A percentile compares a stretch with the other conserved stretches of the same genome.
These are phyloP conservation scores for Zapus hudsonius DNA, from an alignment of 2,113 vertebrate species.

Conservation along the genomic window DNA sequence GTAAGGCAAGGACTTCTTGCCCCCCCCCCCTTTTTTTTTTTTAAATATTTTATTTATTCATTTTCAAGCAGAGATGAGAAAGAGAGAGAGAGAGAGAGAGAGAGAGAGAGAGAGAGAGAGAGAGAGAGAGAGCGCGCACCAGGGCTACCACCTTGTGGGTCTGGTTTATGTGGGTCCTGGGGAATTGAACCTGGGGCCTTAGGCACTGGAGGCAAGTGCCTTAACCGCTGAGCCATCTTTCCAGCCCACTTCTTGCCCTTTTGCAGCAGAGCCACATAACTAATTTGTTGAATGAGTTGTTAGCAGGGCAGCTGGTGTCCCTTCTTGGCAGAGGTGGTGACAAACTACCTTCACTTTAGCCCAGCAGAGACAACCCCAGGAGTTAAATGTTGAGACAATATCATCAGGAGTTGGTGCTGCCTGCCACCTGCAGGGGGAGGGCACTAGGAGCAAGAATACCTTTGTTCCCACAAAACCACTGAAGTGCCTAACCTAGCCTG, in stretches of 20 bases:
- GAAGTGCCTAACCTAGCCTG: not conserved
- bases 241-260: too few species aligned
- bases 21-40: too few species aligned
- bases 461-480: not conserved
- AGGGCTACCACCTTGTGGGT: too few species aligned
- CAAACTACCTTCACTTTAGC: not conserved
- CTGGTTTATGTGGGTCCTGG: too few species aligned
- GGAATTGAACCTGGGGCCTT: too few species aligned
- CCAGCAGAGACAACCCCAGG: not conserved
- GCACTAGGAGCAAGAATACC: not conserved
- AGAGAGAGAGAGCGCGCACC: too few species aligned
- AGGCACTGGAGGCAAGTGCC: too few species aligned
- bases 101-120: too few species aligned
- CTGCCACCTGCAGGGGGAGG: not conserved
- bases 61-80: too few species aligned
- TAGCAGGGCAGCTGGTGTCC: not conserved
- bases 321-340: not conserved
- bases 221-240: too few species aligned
- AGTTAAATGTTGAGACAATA: not conserved
- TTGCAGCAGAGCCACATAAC: not conserved
- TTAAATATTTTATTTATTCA: too few species aligned
- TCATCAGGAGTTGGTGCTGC: not conserved
- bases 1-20: not conserved
- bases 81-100: too few species aligned
- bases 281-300: fast-evolving